Evolutionary conservation across 30 jellyfish, hydroid and myxozoan genomes (phyloP).

Genomic region (Chrysaora quinquecirrha): DNA sequence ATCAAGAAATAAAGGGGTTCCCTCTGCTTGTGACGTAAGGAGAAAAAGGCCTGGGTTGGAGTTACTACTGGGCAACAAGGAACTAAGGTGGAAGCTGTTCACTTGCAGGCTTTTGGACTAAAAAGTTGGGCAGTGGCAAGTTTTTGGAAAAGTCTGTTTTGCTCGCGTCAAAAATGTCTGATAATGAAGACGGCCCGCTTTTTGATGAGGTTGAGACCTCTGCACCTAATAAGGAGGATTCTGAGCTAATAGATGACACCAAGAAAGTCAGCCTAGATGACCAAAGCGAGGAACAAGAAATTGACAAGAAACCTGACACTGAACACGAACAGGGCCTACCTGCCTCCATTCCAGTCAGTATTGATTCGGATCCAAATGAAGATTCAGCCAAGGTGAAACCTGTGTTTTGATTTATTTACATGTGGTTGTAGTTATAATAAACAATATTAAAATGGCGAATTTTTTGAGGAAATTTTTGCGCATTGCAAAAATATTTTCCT

Average conservation of each 20-base stretch:
- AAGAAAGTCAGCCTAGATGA: constrained; percentile 17
- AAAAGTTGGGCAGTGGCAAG: not conserved
- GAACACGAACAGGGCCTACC: constrained; percentile 34
- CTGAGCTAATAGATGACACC: constrained; percentile 7
- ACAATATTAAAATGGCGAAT: too few relatives aligned
- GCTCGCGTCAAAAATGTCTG: constrained; percentile 24
- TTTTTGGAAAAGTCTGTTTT: not conserved
- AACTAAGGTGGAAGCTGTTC: not conserved
- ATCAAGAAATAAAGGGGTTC: too few relatives aligned
- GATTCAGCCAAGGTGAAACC: constrained; percentile 40
- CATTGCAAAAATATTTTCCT: too few relatives aligned
- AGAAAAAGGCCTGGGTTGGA: not conserved
- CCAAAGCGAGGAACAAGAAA: constrained; percentile 10
- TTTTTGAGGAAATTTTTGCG: too few relatives aligned
- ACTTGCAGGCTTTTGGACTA: not conserved
- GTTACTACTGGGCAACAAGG: not conserved
- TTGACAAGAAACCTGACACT: constrained; percentile 7
- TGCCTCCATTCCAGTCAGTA: constrained; percentile 48
- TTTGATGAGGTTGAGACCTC: constrained; percentile 44
- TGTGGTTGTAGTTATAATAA: too few relatives aligned
- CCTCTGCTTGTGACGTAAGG: not conserved
- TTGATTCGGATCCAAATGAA: constrained; percentile 15
- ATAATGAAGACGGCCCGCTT: constrained; percentile 60
- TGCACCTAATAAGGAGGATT: constrained; percentile 1
- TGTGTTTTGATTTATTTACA: too few relatives aligned